Evolutionary conservation across 2,797 vertebrate genomes (phyloP).

Genomic region (Lacerta viridis): DNA sequence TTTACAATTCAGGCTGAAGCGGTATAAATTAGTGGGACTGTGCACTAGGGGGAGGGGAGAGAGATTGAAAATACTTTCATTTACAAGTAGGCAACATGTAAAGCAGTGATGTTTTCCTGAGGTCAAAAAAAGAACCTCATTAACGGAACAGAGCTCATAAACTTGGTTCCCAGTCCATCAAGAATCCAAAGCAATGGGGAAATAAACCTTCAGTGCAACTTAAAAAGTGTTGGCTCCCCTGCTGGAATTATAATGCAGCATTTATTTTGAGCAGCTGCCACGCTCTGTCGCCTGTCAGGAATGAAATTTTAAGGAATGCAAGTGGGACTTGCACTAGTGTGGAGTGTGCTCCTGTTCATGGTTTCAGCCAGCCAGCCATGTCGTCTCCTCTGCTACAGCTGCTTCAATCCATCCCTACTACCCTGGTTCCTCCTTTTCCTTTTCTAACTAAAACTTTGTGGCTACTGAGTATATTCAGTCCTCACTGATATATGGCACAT

Average conservation of each 20-base stretch:
- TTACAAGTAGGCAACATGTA: slow-evolving; percentile 63
- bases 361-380: background rate
- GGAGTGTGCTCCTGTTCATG: background rate
- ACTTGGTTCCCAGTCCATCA: slow-evolving; percentile 66
- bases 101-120: slow-evolving; percentile 59
- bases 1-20: slow-evolving; percentile 51
- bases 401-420: background rate
- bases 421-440: background rate
- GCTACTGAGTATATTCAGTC: background rate
- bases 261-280: background rate
- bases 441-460: background rate
- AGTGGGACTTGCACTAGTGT: background rate
- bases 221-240: slow-evolving; percentile 17
- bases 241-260: slow-evolving; percentile 22
- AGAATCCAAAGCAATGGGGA: slow-evolving; percentile 39
- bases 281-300: background rate
- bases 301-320: background rate
- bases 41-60: slow-evolving; percentile 57
- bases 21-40: slow-evolving; percentile 65
- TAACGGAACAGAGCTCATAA: slow-evolving; percentile 64
- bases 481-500: background rate
- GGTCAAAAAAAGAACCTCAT: slow-evolving; percentile 60
- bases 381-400: background rate
- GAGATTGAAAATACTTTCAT: slow-evolving; percentile 56
- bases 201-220: slow-evolving; percentile 24